These are phyloP conservation scores for Characodon lateralis DNA, from an alignment of 2,797 vertebrate species.

Conservation along the genomic window DNA sequence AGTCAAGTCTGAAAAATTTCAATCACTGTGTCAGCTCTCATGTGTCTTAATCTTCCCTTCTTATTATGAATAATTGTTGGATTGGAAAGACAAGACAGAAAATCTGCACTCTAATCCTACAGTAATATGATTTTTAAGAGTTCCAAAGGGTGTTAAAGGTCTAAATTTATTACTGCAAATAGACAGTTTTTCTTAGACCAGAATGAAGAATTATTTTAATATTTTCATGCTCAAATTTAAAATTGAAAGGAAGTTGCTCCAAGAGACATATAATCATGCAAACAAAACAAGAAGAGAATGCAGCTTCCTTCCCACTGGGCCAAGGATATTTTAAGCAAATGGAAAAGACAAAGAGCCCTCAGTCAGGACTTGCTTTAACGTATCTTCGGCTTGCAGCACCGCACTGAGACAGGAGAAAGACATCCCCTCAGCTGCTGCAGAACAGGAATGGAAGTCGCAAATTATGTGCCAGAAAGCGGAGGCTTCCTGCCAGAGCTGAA, in stretches of 20 bases:
- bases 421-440: constrained; percentile 47
- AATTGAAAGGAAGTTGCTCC: constrained; percentile 19
- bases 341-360: constrained; percentile 25
- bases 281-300: constrained; percentile 13
- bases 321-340: constrained; percentile 14
- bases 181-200: neutral
- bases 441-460: constrained; percentile 40
- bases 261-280: constrained; percentile 7
- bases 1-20: constrained; percentile 32
- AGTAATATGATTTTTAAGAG: constrained; percentile 33
- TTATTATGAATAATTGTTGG: constrained; percentile 34
- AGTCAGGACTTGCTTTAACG: constrained; percentile 27
- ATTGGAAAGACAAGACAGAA: constrained; percentile 19
- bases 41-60: constrained; percentile 15
- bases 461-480: constrained; percentile 51
- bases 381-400: constrained; percentile 25
- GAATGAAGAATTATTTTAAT: constrained; percentile 27
- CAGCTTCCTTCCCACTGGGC: neutral
- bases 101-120: constrained; percentile 34
- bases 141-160: constrained; percentile 20
- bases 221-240: constrained; percentile 18
- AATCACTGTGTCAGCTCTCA: constrained; percentile 17
- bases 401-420: constrained; percentile 21
- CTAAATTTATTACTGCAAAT: constrained; percentile 26
- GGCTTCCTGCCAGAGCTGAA: constrained; percentile 47